Conservation (phyloP, 2,113 vertebrate genomes). For the Perca schrenkii region DNA sequence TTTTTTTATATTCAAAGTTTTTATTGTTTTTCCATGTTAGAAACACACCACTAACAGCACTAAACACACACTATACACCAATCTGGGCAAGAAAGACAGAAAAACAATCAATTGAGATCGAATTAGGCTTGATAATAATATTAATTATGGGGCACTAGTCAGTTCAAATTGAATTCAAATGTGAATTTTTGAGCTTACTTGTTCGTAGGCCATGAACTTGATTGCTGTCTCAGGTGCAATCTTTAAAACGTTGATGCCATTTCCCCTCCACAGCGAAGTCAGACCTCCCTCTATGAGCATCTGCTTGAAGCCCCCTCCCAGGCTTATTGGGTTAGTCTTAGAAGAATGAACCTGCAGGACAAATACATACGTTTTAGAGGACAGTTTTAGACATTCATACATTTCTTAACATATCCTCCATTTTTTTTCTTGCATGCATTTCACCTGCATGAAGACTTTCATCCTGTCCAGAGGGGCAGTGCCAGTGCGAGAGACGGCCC, state of each 20-base stretch:
- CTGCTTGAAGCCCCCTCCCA: conserved; percentile 89
- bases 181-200: conserved; percentile 80
- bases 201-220: conserved; percentile 96
- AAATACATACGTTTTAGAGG: background rate
- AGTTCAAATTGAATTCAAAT: no score
- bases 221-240: conserved; percentile 96
- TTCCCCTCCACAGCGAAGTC: conserved; percentile 93
- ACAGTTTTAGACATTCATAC: background rate
- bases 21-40: no score
- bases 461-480: conserved; percentile 94
- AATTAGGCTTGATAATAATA: no score
- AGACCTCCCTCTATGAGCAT: conserved; percentile 93
- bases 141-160: no score
- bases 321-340: conserved; percentile 87
- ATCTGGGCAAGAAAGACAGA: no score
- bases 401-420: no score
- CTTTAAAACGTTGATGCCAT: conserved; percentile 95
- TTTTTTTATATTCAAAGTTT: background rate
- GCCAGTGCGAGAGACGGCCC: conserved; percentile 93
- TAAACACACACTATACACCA: no score
- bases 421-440: background rate
- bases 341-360: conserved; percentile 90
- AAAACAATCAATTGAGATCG: no score
- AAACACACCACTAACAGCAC: no score
- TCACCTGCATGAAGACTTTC: conserved; percentile 97